Conservation (phyloP, 1,140 invertebrate genomes). For the Sminthurides bifidus region DNA sequence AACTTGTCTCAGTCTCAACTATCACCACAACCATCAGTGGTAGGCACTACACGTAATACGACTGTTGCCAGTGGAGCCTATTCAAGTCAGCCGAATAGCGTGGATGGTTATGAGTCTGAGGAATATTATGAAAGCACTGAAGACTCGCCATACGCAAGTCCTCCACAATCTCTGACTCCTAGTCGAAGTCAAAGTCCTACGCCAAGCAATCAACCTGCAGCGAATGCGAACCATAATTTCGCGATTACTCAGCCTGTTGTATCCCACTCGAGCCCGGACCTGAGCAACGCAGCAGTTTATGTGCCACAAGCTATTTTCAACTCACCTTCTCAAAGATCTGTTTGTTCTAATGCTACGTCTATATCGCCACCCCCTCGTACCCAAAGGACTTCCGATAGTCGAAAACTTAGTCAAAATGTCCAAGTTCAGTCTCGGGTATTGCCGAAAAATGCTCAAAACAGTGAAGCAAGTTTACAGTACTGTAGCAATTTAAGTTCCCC, state of each 20-base stretch:
- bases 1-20: too few relatives aligned
- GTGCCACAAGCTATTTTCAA: neutral
- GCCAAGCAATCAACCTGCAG: neutral
- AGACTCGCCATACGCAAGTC: slow-evolving; percentile 20
- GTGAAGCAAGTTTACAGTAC: neutral
- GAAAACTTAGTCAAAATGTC: slow-evolving; percentile 9
- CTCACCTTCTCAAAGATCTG: neutral
- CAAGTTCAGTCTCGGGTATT: neutral
- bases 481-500: too few relatives aligned
- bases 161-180: slow-evolving; percentile 21
- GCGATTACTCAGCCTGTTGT: neutral
- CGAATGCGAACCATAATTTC: neutral
- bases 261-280: too few relatives aligned
- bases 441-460: slow-evolving; percentile 7
- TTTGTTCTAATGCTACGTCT: slow-evolving; percentile 5
- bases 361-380: slow-evolving; percentile 3
- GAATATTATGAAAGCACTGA: slow-evolving; percentile 20
- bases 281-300: neutral
- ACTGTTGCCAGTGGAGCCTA: neutral
- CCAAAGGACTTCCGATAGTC: neutral
- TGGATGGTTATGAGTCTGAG: slow-evolving; percentile 22
- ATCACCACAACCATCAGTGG: neutral
- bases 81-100: slow-evolving; percentile 20
- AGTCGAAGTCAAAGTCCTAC: slow-evolving; percentile 21
- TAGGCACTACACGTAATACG: neutral